Percentiles rank a stretch among this genome's conserved stretches.
Evolutionary conservation across 2,797 vertebrate species (phyloP).

Genomic region (Sebastes hopkinsi): DNA sequence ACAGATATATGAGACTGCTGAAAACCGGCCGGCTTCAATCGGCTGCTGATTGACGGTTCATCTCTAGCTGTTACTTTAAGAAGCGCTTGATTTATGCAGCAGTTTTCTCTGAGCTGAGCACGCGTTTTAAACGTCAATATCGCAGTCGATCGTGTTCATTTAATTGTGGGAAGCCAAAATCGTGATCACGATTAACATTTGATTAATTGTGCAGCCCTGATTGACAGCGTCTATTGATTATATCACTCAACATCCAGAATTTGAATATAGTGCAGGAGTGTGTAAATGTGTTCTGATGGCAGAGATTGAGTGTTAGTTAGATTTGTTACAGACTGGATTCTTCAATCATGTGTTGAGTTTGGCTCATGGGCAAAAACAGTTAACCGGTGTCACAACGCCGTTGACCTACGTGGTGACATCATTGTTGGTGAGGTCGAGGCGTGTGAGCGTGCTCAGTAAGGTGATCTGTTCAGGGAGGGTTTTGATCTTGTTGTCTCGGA

Average conservation of each 20-base stretch:
- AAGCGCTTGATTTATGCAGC: too few species aligned
- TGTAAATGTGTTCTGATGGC: neutral
- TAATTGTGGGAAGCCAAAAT: too few species aligned
- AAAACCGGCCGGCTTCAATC: too few species aligned
- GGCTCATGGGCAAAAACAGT: neutral
- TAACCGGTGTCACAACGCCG: neutral
- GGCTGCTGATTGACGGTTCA: too few species aligned
- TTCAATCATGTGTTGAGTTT: neutral
- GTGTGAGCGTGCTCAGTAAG: constrained; percentile 82
- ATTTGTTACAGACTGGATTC: neutral
- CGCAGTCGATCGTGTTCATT: too few species aligned
- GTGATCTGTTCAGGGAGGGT: constrained; percentile 85
- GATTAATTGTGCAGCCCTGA: too few species aligned
- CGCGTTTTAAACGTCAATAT: too few species aligned
- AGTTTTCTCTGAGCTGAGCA: too few species aligned
- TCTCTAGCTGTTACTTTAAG: too few species aligned
- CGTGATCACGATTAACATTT: too few species aligned
- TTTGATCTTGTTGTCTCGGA: constrained; percentile 90
- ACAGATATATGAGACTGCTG: too few species aligned
- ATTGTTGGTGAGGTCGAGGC: constrained; percentile 87
- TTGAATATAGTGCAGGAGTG: neutral
- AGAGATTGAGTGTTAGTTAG: neutral
- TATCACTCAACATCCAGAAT: neutral
- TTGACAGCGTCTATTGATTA: too few species aligned
- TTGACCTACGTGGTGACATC: constrained; percentile 71